Evolutionary conservation across 1,140 invertebrate species (phyloP), one percentile per base, ranked within the genome.

Genomic region (Drosophila carrolli): DNA sequence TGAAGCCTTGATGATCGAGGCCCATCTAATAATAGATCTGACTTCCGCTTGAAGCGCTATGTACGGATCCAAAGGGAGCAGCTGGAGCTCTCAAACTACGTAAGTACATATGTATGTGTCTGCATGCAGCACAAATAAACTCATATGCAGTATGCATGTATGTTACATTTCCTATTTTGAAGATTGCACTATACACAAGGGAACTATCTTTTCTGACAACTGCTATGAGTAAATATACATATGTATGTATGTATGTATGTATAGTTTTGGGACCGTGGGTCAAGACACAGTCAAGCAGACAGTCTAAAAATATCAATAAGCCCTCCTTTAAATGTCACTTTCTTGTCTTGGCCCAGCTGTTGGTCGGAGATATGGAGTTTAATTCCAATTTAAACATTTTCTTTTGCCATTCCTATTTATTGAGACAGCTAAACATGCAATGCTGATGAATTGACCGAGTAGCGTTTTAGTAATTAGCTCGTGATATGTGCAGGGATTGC

Each of bases 1-100:
- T 67, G 57, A 48, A 66, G 41, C 66, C 37, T 4, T 10, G 27
- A 35, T 41, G 40, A 23, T 29, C 23, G 19, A n/a, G n/a, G 5
- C 5, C 16, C 29, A 23, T 38, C 40, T 84, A 67, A 72, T 72
- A 72, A 83, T 79, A 84, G 73, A 14, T 14, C 14, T 27, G 47
- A 67, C 78, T 67, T 84, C 81, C 81, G 76, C 47, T 73, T 53
- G 19, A n/a, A 60, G 38, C 58, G 13, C 27, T 29, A 16, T 60
- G 38, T 61, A 13, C 6, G 38, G 65, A 47, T 55, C 40, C 13
- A 7, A 32, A n/a, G n/a, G 60, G 16, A 40, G 51, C 81, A 80
- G 77, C 81, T 80, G 80, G 35, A 32, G 32, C 9, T 9, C 47
- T 65, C 3, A 5, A 27, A 68, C n/a, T 7, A 14, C 23, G 7